Conservation (phyloP, 2,113 vertebrate species). For the Leuciscus idus region DNA sequence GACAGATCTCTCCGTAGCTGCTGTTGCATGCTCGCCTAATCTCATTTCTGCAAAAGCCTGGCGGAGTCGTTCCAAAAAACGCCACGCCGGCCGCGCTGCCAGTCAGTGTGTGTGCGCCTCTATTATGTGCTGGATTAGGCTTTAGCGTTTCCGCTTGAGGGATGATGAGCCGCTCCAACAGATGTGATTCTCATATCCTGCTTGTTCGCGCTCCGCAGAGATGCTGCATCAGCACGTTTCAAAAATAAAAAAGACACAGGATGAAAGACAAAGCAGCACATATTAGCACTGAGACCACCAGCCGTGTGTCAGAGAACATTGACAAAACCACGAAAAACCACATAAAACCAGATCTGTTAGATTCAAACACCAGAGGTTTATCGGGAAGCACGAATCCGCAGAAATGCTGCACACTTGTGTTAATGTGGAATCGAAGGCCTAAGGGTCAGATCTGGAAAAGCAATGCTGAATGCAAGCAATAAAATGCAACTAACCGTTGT, state of each 20-base stretch:
- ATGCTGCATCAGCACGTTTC: conserved; percentile 68
- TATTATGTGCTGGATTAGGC: conserved; percentile 61
- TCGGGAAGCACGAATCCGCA: not conserved
- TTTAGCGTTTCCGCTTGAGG: conserved; percentile 61
- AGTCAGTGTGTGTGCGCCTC: conserved; percentile 34
- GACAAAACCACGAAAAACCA: not conserved
- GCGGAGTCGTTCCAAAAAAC: conserved; percentile 25
- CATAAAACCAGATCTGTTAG: not conserved
- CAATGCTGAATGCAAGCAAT: not conserved
- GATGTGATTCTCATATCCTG: conserved; percentile 62
- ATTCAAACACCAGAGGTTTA: conserved; percentile 19
- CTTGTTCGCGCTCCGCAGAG: conserved; percentile 37
- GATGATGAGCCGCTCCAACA: conserved; percentile 70
- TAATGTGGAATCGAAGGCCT: not conserved
- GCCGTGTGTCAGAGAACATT: not conserved
- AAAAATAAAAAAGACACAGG: conserved; percentile 55
- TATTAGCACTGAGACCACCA: not conserved
- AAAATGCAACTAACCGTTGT: not conserved
- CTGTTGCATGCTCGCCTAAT: conserved; percentile 66
- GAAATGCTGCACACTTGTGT: no score
- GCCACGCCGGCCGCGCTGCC: conserved; percentile 30
- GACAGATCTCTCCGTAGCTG: conserved; percentile 62
- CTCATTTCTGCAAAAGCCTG: conserved; percentile 56
- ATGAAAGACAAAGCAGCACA: conserved; percentile 6
- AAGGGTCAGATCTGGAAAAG: not conserved